Evolutionary conservation across 2,113 vertebrate species (phyloP), one percentile per base, ranked within the genome.

Genomic region (Zeus faber): DNA sequence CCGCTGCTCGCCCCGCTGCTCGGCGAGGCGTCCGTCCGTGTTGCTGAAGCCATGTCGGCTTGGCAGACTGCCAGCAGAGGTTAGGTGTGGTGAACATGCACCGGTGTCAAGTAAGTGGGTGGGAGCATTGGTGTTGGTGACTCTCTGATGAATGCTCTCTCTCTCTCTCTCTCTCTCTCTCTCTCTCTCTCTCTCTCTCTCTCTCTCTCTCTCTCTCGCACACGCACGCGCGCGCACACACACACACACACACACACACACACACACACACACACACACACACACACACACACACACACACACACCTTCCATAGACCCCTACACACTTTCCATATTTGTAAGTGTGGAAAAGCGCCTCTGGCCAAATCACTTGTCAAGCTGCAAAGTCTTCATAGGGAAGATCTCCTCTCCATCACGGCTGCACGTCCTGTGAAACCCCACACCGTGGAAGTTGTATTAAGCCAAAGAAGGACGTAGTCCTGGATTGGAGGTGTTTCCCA

Each of bases 401-500:
- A 14, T 39, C 55, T 50, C 48, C 18, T 60, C 62, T 46, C 47
- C 47, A 20, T 54, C 58, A 55, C 58, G 61, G 49, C 61, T 25
- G 60, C 70, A 68, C 26, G 49, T 70, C 64, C 60, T 65, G n/a
- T 3, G 88, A 72, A 88, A 89, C 65, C 56, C 2, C 62, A 88
- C 6, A 72, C n/a, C n/a, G n/a, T n/a, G n/a, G n/a, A n/a, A n/a
- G n/a, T n/a, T n/a, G n/a, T n/a, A n/a, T n/a, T n/a, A n/a, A n/a
- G n/a, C n/a, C n/a, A n/a, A n/a, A n/a, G n/a, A n/a, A n/a, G n/a
- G n/a, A n/a, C n/a, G n/a, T 67, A 65, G 56, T 55, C 68, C 67
- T 76, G 71, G 62, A 80, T 63, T 81, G 58, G 46, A 85, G 70
- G 80, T 87, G 83, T 83, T 88, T 87, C 80, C 81, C 81, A 54